Evolutionary conservation across 2,113 vertebrate genomes (phyloP).

Genomic region (Microcebus lehilahytsara): DNA sequence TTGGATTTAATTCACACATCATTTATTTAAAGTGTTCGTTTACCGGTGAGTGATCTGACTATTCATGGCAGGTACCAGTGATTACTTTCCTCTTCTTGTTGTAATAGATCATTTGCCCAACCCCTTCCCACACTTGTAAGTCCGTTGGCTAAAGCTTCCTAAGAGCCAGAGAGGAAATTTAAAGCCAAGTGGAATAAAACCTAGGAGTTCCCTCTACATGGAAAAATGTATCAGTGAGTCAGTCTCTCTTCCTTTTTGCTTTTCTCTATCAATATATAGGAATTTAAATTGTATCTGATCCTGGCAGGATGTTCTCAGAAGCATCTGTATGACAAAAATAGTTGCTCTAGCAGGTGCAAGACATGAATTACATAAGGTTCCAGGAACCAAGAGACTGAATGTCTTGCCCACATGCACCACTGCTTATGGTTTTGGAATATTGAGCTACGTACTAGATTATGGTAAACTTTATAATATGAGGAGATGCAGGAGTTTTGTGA

Average conservation of each 20-base stretch:
- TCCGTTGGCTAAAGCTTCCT: neutral
- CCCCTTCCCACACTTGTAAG: neutral
- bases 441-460: neutral
- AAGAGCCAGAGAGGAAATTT: neutral
- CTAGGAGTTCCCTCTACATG: neutral
- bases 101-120: neutral
- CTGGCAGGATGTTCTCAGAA: neutral
- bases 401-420: neutral
- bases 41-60: neutral
- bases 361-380: neutral
- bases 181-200: neutral
- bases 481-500: neutral
- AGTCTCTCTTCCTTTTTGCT: neutral
- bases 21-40: constrained; percentile 36
- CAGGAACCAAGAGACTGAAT: neutral
- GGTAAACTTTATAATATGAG: neutral
- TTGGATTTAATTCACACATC: neutral
- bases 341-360: neutral
- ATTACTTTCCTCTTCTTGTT: neutral
- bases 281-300: neutral
- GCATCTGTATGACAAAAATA: neutral
- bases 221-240: neutral
- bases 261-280: neutral
- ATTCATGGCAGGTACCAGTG: neutral
- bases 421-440: neutral